Percentiles rank a stretch among this genome's conserved stretches.
These are phyloP conservation scores for Panurus biarmicus DNA, from an alignment of 2,113 vertebrate species.

Conservation along the genomic window DNA sequence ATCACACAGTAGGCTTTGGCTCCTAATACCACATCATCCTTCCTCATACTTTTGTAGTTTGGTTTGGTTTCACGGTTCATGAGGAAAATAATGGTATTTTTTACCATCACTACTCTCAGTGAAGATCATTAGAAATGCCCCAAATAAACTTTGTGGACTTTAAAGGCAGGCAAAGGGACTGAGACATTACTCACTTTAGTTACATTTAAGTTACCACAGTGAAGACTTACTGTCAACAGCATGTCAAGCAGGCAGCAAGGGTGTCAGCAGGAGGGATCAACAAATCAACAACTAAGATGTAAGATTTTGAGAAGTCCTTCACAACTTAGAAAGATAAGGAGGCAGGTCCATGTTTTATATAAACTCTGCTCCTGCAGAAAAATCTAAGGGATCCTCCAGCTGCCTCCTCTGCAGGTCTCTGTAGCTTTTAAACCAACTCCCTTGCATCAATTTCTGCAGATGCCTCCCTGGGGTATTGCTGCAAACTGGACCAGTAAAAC, in stretches of 20 bases:
- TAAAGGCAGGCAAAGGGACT: background rate
- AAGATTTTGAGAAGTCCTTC: background rate
- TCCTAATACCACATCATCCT: background rate
- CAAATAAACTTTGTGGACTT: background rate
- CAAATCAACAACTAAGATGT: background rate
- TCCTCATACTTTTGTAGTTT: background rate
- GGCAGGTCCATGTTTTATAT: background rate
- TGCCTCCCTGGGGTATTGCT: background rate
- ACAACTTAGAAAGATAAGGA: background rate
- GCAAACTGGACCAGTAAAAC: background rate
- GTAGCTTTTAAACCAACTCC: background rate
- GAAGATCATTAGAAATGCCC: background rate
- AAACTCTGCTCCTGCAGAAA: background rate
- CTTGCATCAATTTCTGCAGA: background rate
- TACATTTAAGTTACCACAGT: background rate
- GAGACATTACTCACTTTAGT: background rate
- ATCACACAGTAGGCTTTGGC: slow-evolving; percentile 10
- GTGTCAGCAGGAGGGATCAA: background rate
- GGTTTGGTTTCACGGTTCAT: background rate
- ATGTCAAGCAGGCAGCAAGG: background rate
- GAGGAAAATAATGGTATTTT: background rate
- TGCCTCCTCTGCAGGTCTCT: background rate
- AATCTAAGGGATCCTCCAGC: fast-evolving
- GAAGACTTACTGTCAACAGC: background rate
- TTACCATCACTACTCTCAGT: background rate